Evolutionary conservation across 1,140 invertebrate species (phyloP).

Genomic region (Phenacoccus solenopsis): DNA sequence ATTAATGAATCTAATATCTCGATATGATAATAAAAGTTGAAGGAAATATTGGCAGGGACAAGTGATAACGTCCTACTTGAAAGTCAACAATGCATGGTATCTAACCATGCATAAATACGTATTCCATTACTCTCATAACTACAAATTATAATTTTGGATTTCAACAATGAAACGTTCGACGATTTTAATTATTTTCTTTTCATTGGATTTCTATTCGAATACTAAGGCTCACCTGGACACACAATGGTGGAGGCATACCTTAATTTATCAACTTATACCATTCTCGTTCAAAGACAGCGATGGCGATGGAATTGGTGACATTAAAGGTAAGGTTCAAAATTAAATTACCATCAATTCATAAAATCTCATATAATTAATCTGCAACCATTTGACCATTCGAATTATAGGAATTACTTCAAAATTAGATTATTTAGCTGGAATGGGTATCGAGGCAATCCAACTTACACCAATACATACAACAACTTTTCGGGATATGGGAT

Average conservation of each 20-base stretch:
- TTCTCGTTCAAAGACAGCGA: constrained; percentile 59
- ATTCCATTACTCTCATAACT: no score
- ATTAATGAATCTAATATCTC: no score
- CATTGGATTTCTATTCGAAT: no score
- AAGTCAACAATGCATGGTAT: no score
- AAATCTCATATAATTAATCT: background rate
- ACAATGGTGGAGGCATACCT: constrained; percentile 39
- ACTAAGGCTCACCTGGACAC: no score
- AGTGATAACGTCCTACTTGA: no score
- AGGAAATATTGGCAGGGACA: no score
- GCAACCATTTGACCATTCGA: background rate
- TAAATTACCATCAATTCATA: background rate
- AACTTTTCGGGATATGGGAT: constrained; percentile 55
- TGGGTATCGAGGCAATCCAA: constrained; percentile 31
- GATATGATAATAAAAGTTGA: no score
- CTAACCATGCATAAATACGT: no score
- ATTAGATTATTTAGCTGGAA: background rate
- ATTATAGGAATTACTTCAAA: background rate
- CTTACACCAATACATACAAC: constrained; percentile 32
- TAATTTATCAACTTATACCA: constrained; percentile 39
- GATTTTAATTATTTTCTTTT: no score
- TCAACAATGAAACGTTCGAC: no score
- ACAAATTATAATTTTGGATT: no score
- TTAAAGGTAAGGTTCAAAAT: constrained; percentile 37
- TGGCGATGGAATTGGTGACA: constrained; percentile 64